These are phyloP conservation scores for Brachypodius melanocephalos DNA, from an alignment of 2,113 vertebrate species.

Conservation along the genomic window DNA sequence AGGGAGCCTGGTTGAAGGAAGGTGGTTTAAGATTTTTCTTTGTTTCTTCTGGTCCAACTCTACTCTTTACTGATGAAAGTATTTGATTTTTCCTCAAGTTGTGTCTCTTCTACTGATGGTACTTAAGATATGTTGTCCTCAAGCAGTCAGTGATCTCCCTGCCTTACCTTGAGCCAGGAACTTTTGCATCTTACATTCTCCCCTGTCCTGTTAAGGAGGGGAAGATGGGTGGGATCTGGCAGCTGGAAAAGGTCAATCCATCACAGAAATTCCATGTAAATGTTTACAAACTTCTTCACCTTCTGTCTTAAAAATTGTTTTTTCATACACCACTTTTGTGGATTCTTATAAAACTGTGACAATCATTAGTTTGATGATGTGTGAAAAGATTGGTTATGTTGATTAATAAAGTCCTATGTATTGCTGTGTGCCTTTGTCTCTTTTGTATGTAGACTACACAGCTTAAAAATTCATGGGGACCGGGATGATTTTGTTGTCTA, in stretches of 20 bases:
- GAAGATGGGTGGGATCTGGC: not conserved
- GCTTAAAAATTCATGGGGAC: not conserved
- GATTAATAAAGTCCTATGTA: not conserved
- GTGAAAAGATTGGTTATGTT: not conserved
- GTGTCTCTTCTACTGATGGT: not conserved
- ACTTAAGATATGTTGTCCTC: not conserved
- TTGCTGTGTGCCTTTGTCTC: not conserved
- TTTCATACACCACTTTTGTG: not conserved
- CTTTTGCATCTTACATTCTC: not conserved
- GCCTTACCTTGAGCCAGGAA: not conserved
- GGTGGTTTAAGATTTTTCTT: not conserved
- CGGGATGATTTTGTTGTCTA: not conserved
- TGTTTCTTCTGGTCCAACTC: not conserved
- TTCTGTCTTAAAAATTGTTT: not conserved
- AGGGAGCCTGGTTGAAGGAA: not conserved
- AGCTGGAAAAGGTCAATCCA: not conserved
- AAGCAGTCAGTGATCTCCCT: not conserved
- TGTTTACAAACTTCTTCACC: not conserved
- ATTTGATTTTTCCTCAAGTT: not conserved
- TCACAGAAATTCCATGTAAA: not conserved
- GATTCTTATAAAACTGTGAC: not conserved
- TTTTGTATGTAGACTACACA: not conserved
- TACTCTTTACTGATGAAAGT: not conserved
- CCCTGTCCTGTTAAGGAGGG: not conserved
- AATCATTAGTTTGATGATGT: not conserved